Evolutionary conservation across 2,888 invertebrate genomes (phyloP).

Genomic region (Chirona hameri): DNA sequence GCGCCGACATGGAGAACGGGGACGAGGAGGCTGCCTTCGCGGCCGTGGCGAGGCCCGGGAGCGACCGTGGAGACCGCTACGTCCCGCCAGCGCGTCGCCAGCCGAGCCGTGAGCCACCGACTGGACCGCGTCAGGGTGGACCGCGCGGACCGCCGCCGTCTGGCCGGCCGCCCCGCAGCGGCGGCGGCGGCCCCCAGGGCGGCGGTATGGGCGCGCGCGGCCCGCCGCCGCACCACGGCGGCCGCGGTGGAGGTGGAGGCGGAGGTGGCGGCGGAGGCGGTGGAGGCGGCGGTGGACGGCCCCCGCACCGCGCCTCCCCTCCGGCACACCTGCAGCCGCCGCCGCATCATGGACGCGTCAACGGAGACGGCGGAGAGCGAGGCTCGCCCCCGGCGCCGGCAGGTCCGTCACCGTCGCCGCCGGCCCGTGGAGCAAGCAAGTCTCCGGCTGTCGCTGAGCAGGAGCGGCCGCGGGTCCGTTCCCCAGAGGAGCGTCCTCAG

Average conservation of each 20-base stretch:
- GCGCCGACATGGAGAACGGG: constrained; percentile 12
- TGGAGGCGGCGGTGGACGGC: not conserved
- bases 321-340: constrained; percentile 6
- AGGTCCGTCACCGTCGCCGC: not conserved
- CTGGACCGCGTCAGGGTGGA: not conserved
- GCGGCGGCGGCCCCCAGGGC: not conserved
- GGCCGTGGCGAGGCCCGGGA: constrained; percentile 24
- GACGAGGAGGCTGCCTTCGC: constrained; percentile 48
- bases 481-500: not conserved
- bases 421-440: not conserved
- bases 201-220: not conserved
- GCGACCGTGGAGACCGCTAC: not conserved
- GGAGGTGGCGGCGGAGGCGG: not conserved
- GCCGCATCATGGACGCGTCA: constrained; percentile 1
- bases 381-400: not conserved
- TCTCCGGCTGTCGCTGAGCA: not conserved
- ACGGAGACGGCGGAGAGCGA: constrained; percentile 8
- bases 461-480: not conserved
- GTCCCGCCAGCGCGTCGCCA: constrained; percentile 28
- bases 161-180: not conserved
- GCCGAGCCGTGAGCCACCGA: not conserved
- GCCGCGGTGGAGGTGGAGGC: not conserved
- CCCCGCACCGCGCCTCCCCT: not conserved
- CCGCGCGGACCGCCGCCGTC: not conserved
- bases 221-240: constrained; percentile 4